These are phyloP conservation scores for Sandelia bainsii DNA, from an alignment of 2,797 vertebrate genomes.

Conservation along the genomic window DNA sequence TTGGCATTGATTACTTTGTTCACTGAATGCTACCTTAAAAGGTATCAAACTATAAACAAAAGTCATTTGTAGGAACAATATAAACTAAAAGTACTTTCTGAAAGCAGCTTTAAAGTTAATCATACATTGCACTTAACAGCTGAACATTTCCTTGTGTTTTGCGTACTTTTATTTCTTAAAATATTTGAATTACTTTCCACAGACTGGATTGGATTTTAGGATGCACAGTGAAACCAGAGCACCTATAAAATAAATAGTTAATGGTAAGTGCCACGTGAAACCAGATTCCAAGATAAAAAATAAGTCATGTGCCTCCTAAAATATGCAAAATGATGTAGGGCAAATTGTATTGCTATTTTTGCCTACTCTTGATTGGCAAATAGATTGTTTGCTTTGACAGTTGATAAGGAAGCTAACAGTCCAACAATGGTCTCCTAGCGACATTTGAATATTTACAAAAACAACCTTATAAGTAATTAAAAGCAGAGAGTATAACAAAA, in stretches of 20 bases:
- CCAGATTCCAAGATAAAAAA: constrained; percentile 24
- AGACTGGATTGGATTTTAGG: neutral
- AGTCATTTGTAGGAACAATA: constrained; percentile 15
- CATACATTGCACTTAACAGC: neutral
- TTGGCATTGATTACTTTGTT: constrained; percentile 64
- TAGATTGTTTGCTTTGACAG: constrained; percentile 42
- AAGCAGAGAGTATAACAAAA: neutral
- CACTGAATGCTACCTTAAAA: constrained; percentile 57
- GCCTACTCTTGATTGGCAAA: constrained; percentile 5
- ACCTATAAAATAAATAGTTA: constrained; percentile 19
- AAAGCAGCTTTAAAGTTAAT: neutral
- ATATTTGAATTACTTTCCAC: neutral
- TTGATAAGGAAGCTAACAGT: neutral
- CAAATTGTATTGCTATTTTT: constrained; percentile 35
- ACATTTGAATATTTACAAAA: neutral
- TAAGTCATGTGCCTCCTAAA: constrained; percentile 29
- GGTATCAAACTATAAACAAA: constrained; percentile 39
- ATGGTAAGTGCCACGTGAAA: constrained; percentile 22
- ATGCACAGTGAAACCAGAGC: constrained; percentile 10
- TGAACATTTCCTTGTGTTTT: too few relatives aligned
- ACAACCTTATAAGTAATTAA: constrained; percentile 10
- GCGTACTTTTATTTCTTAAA: neutral
- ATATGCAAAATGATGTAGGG: constrained; percentile 32
- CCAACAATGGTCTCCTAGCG: neutral
- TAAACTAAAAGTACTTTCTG: neutral